These are phyloP conservation scores for Perca flavescens DNA, from an alignment of 2,113 vertebrate species.

Conservation along the genomic window DNA sequence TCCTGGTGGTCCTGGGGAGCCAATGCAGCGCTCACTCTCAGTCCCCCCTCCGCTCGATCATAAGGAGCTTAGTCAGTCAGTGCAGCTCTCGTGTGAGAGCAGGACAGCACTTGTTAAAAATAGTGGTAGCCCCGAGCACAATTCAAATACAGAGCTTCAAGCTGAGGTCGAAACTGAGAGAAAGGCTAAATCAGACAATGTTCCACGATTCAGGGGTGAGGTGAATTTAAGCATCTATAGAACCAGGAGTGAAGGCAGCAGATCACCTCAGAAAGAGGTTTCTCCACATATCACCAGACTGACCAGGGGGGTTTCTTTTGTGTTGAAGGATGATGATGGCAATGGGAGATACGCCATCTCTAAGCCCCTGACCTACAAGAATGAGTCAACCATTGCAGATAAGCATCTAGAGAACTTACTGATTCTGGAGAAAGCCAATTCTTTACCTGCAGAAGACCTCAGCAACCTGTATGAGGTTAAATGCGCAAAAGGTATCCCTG, in stretches of 20 bases:
- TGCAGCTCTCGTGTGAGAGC: conserved; percentile 57
- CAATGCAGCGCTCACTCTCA: conserved; percentile 70
- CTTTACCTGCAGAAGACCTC: conserved; percentile 73
- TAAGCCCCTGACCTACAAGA: conserved; percentile 70
- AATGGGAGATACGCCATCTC: conserved; percentile 53
- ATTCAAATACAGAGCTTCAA: conserved; percentile 59
- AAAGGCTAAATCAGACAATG: conserved; percentile 47
- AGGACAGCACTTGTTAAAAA: conserved; percentile 40
- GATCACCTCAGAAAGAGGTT: conserved; percentile 50
- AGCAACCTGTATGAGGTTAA: conserved; percentile 82
- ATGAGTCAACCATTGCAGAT: conserved; percentile 82
- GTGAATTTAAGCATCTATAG: conserved; percentile 55
- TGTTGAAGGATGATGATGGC: conserved; percentile 31
- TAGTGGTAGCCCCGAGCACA: conserved; percentile 60
- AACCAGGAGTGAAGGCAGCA: conserved; percentile 63
- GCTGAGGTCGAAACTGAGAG: conserved; percentile 18
- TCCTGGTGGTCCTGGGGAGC: conserved; percentile 69
- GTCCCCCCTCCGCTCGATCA: conserved; percentile 74
- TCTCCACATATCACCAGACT: conserved; percentile 46
- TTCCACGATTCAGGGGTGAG: conserved; percentile 38
- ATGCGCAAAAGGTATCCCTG: conserved; percentile 86
- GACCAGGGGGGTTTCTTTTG: conserved; percentile 47
- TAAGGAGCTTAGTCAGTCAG: conserved; percentile 66
- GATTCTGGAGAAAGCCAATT: conserved; percentile 81
- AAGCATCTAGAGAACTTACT: conserved; percentile 82